Evolutionary conservation across 2,113 vertebrate species (phyloP), one percentile per base, ranked within the genome.

Genomic region (Microcebus griseorufus): DNA sequence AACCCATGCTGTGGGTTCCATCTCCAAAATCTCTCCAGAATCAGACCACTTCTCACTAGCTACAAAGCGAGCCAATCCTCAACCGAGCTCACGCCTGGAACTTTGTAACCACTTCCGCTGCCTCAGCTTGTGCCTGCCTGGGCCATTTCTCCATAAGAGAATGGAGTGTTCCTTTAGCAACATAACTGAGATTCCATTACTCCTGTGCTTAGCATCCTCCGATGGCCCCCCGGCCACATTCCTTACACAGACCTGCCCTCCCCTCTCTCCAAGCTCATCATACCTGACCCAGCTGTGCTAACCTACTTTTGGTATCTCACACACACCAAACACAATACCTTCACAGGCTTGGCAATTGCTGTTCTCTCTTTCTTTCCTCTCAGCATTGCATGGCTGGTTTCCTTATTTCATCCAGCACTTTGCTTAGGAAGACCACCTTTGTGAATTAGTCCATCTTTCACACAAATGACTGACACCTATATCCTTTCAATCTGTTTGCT

Each of bases 341-440:
- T 10, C 11, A 1, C 25, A 0, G 6, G 20, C n/a, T 17, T 17
- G 13, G 29, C 9, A 0, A 11, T 7, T 10, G 11, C 20, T 1
- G 0, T 1, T 4, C 45, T 37, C 10, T 42, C 10, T 14, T 20
- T 12, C 9, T 84, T 70, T 12, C n/a, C 7, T 58, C 20, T 51
- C n/a, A 17, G 1, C 6, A 3, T 5, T 27, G 12, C 9, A 3
- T 9, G 4, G 8, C 4, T 2, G 9, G 12, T 23, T 39, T 13
- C 39, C 27, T 78, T 39, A 9, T 9, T 6, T 6, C 17, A 10
- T 16, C 25, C 11, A 64, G 29, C 27, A 12, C 20, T 55, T 83
- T 32, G 22, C 62, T 37, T 18, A n/a, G 39, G 17, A 7, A 81
- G 16, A 37, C 2, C 9, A 4, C 4, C 42, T 29, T 87, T 27